Conservation (phyloP, 2,113 vertebrate species). For the Pitta sordida region DNA sequence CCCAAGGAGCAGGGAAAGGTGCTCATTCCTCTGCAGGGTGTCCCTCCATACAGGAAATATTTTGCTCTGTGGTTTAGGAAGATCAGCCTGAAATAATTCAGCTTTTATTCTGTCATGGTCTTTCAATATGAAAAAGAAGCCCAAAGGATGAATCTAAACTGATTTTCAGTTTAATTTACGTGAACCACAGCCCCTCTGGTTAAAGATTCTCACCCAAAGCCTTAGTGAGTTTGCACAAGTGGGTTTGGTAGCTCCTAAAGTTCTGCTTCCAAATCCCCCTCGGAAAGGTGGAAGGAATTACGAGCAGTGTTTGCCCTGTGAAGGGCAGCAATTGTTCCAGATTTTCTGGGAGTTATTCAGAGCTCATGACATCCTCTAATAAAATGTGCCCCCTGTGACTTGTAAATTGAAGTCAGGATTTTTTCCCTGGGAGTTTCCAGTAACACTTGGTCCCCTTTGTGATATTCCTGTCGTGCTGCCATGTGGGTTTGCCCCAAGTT, state of each 20-base stretch:
- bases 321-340: neutral
- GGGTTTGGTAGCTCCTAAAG: neutral
- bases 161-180: neutral
- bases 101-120: neutral
- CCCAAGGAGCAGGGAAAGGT: too few relatives aligned
- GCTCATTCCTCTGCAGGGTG: too few relatives aligned
- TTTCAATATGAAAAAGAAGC: neutral
- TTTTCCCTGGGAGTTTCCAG: slow-evolving; percentile 10
- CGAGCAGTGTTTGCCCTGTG: neutral
- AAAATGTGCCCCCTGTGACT: neutral
- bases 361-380: neutral
- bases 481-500: neutral
- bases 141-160: neutral
- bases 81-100: neutral
- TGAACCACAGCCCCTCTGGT: neutral
- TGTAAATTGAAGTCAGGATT: neutral
- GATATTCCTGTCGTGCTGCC: neutral
- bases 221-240: neutral
- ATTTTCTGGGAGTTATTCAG: neutral
- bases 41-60: neutral
- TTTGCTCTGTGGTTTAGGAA: neutral
- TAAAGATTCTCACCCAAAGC: neutral
- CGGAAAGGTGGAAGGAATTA: neutral
- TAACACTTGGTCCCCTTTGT: neutral
- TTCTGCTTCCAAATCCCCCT: neutral